Evolutionary conservation across 2,888 invertebrate species (phyloP).

Genomic region (Agrypnus murinus): DNA sequence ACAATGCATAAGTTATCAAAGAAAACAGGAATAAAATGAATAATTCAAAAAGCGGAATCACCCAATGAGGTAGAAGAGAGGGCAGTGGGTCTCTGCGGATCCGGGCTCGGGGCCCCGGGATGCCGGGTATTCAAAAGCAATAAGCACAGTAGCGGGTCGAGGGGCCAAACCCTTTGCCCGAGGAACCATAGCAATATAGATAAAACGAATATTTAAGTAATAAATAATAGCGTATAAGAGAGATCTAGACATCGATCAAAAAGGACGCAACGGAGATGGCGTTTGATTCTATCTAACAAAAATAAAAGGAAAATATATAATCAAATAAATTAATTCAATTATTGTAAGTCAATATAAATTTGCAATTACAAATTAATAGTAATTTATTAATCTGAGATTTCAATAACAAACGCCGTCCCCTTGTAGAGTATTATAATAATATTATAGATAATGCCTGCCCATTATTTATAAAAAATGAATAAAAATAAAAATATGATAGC

Average conservation of each 20-base stretch:
- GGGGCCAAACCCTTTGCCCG: slow-evolving; percentile 60
- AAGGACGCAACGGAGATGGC: slow-evolving; percentile 50
- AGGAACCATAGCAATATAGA: slow-evolving; percentile 72
- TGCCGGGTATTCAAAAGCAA: slow-evolving; percentile 73
- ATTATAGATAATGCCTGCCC: slow-evolving; percentile 65
- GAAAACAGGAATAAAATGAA: slow-evolving; percentile 50
- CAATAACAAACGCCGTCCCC: slow-evolving; percentile 58
- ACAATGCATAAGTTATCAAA: slow-evolving; percentile 55
- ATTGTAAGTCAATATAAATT: slow-evolving; percentile 42
- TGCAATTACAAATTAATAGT: slow-evolving; percentile 12
- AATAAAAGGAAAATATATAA: not conserved
- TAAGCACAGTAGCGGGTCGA: slow-evolving; percentile 69
- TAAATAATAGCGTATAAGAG: slow-evolving; percentile 38
- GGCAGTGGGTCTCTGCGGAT: slow-evolving; percentile 60
- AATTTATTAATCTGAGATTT: slow-evolving; percentile 8
- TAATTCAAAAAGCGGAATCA: slow-evolving; percentile 54
- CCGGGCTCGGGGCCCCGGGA: slow-evolving; percentile 66
- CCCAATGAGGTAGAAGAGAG: slow-evolving; percentile 59
- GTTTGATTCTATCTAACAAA: slow-evolving; percentile 48
- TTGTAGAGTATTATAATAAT: slow-evolving; percentile 52
- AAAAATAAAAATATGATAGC: slow-evolving; percentile 61
- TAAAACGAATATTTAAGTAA: slow-evolving; percentile 65
- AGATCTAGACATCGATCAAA: slow-evolving; percentile 48
- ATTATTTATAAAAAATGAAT: slow-evolving; percentile 62
- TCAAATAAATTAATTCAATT: slow-evolving; percentile 42